Evolutionary conservation across 2,888 invertebrate genomes (phyloP).

Genomic region (Cataglyphis cursor): DNA sequence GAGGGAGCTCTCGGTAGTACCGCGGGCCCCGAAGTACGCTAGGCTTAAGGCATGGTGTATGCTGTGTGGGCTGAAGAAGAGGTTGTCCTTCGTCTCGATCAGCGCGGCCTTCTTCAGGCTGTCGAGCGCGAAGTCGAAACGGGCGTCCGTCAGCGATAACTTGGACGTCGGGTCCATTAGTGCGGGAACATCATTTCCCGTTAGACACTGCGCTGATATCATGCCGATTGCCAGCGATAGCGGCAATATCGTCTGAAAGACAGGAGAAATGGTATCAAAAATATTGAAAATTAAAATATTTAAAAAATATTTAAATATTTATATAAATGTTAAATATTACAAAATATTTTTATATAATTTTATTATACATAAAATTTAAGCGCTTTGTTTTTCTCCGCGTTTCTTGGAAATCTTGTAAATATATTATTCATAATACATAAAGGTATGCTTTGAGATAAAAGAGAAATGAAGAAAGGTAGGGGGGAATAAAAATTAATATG

Average conservation of each 20-base stretch:
- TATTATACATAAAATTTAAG: too few relatives aligned
- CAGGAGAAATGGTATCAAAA: background rate
- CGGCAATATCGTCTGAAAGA: constrained; percentile 69
- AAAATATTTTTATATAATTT: too few relatives aligned
- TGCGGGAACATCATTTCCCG: constrained; percentile 85
- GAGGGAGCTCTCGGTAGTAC: constrained; percentile 90
- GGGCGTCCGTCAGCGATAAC: constrained; percentile 88
- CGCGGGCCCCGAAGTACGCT: constrained; percentile 93
- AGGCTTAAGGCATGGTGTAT: constrained; percentile 93
- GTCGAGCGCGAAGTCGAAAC: constrained; percentile 91
- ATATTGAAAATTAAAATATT: background rate
- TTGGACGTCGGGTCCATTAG: constrained; percentile 81
- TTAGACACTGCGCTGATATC: constrained; percentile 87
- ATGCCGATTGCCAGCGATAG: constrained; percentile 65
- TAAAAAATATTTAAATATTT: too few relatives aligned
- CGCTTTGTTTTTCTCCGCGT: too few relatives aligned
- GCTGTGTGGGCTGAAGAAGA: constrained; percentile 96
- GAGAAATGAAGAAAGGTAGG: background rate
- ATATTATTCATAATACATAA: background rate
- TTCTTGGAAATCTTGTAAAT: background rate
- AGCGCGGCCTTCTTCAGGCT: constrained; percentile 90
- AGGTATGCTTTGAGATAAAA: background rate
- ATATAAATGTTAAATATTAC: too few relatives aligned
- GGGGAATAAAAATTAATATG: background rate
- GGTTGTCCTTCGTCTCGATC: constrained; percentile 91